Evolutionary conservation across 2,113 vertebrate genomes (phyloP).

Genomic region (Aythya baeri): DNA sequence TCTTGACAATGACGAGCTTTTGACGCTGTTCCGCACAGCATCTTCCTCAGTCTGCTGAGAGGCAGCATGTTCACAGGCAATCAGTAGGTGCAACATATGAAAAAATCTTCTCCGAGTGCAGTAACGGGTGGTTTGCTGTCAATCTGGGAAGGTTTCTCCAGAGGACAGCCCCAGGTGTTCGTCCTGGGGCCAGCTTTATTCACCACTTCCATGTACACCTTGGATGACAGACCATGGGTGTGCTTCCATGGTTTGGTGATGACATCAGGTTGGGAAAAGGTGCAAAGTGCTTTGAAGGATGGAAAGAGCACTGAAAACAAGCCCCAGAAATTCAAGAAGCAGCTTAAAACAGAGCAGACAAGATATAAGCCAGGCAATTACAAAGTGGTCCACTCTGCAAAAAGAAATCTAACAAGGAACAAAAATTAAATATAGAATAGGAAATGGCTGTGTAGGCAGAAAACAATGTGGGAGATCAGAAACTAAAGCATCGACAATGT

Average conservation of each 20-base stretch:
- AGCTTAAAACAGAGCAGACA: background rate
- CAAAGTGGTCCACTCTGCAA: background rate
- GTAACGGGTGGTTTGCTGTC: background rate
- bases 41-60: background rate
- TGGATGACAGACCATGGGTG: background rate
- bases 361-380: background rate
- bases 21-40: constrained; percentile 1
- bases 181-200: background rate
- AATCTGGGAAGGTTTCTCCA: background rate
- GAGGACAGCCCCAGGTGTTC: background rate
- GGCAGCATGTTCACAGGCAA: background rate
- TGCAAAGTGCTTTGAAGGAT: background rate
- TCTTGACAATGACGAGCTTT: constrained; percentile 11
- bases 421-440: constrained; percentile 37
- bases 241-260: background rate
- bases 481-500: background rate
- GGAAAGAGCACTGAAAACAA: background rate
- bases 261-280: background rate
- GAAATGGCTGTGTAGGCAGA: background rate
- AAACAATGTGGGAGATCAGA: constrained; percentile 7
- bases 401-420: background rate
- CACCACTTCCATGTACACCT: background rate
- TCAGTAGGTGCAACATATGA: background rate
- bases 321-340: background rate
- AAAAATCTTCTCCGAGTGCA: background rate